phyloP scores from a whole-genome alignment of 1,140 invertebrate species.

The Macrobrachium rosenbergii region DNA sequence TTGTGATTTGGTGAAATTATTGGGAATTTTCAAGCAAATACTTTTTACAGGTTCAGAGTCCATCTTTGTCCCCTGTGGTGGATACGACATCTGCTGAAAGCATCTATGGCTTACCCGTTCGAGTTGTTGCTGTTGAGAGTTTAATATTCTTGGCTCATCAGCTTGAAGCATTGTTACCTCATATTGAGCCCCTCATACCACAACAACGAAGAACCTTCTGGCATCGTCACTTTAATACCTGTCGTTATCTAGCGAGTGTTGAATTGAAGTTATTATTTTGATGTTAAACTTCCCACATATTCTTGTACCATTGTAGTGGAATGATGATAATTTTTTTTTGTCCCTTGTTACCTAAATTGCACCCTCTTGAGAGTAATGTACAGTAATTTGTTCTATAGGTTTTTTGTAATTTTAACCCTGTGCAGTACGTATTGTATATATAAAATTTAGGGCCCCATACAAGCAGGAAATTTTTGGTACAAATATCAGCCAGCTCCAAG shows the following conservation, averaged over 20 bases:
- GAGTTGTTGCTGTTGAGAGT: conserved; percentile 93
- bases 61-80: conserved; percentile 80
- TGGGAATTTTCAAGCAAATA: not conserved
- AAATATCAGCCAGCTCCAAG: no score
- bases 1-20: no score
- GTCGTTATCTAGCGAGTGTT: no score
- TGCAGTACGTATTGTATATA: no score
- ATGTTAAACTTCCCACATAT: not conserved
- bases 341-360: no score
- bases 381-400: no score
- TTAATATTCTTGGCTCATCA: conserved; percentile 90
- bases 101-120: conserved; percentile 81
- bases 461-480: no score
- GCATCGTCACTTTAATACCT: no score
- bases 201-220: conserved; percentile 77
- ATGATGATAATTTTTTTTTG: no score
- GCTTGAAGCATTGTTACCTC: conserved; percentile 84
- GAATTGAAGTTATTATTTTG: not conserved
- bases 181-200: conserved; percentile 82
- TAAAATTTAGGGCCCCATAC: no score
- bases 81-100: conserved; percentile 80
- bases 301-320: not conserved
- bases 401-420: no score
- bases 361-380: no score
- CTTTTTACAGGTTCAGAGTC: conserved; percentile 73